phyloP scores from a whole-genome alignment of 2,888 invertebrate genomes.

The Plagodis pulveraria region DNA sequence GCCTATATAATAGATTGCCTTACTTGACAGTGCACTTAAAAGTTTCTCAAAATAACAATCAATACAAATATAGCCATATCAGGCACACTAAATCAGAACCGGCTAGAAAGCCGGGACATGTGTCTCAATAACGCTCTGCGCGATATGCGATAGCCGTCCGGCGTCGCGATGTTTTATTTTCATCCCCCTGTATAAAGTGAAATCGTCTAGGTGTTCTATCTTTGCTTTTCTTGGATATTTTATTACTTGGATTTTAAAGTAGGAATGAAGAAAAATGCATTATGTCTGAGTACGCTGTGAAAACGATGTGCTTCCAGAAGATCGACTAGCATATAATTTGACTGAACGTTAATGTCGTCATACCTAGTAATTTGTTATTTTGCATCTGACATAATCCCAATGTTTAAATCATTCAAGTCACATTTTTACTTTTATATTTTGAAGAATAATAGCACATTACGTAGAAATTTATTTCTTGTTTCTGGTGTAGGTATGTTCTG shows the following conservation, averaged over 20 bases:
- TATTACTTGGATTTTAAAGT: slow-evolving; percentile 19
- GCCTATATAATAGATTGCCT: too few species aligned
- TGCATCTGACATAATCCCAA: too few species aligned
- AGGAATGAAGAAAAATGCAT: background rate
- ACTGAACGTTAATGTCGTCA: too few species aligned
- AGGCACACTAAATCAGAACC: slow-evolving; percentile 39
- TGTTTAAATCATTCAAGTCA: too few species aligned
- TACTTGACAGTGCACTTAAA: background rate
- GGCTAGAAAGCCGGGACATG: slow-evolving; percentile 37
- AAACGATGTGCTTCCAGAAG: background rate
- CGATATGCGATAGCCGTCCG: slow-evolving; percentile 40
- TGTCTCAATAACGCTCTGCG: slow-evolving; percentile 40
- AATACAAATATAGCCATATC: slow-evolving; percentile 21
- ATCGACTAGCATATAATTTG: too few species aligned
- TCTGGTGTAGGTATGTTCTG: too few species aligned
- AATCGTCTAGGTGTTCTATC: slow-evolving; percentile 35
- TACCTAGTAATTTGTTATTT: too few species aligned
- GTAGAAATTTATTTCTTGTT: too few species aligned
- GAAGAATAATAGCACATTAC: too few species aligned
- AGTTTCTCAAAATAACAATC: slow-evolving; percentile 7
- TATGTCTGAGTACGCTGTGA: background rate
- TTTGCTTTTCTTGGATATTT: slow-evolving; percentile 22
- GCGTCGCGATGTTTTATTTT: slow-evolving; percentile 37
- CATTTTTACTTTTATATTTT: too few species aligned
- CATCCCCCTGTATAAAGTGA: slow-evolving; percentile 36